Base-by-base conservation (phyloP, 2,888 invertebrate species). In the Rugalucina vietnamica region DNA sequence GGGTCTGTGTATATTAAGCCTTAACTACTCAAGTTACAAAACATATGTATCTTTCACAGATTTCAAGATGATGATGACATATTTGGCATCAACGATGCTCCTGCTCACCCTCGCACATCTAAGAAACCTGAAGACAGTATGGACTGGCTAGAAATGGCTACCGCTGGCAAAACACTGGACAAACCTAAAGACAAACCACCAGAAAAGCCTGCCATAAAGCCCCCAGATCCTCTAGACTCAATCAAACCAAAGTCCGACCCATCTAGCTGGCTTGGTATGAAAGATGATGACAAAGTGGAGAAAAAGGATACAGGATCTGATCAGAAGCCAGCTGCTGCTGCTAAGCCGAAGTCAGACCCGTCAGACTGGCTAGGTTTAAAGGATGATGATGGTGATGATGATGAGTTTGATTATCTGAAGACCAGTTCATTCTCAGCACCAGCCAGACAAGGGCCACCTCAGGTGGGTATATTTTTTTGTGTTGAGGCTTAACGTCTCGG, bases 51-150 rank as follows among this genome's bases (percentile, higher is more conserved):
- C 2, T 18, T 60, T 60, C 4, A 1, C 65, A 94, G 94, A 76
- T 94, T 92, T 82, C 93, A 94, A 87, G 93, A 93, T 90, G 91
- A 91, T 82, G 97, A 91, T 98, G 98, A 92, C 57, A 91, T 93
- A 37, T 93, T 92, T 84, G 92, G 92, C 18, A 75, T 89, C 21
- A 79, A 83, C 81, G 92, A 92, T 69, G 89, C 90, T 29, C 92
- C 90, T 32, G 81, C 91, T 32, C 69, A 89, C 50, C 88, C 89
- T 57, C 75, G 86, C 57, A 80, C 89, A 36, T 57, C 73, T 27
- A 34, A 87, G 3, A 82, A 75, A 34, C 77, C 79, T 12, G 90
- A 91, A 24, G 92, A 92, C 74, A 91, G 89, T 72, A 90, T 93
- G 87, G 93, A 93, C 60, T 94, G 94, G 94, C 78, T 94, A 39